Conservation (phyloP, 1,140 invertebrate species). For the Lineus longissimus region DNA sequence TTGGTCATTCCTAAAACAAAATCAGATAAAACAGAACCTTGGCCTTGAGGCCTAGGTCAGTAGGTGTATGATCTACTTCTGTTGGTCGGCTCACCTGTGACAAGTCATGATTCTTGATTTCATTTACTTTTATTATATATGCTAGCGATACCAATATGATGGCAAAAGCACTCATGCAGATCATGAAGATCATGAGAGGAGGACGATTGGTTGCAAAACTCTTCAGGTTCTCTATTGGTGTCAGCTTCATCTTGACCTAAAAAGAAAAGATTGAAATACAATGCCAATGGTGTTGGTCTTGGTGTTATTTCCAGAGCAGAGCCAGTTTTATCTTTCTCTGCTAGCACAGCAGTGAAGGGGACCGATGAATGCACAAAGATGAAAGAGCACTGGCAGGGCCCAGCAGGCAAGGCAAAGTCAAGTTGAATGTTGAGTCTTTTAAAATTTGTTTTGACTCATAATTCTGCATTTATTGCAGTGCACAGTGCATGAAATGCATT, state of each 20-base stretch:
- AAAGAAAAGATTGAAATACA: conserved; percentile 21
- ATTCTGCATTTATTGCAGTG: no score
- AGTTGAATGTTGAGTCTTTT: no score
- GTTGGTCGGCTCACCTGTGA: conserved; percentile 49
- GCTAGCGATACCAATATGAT: conserved; percentile 48
- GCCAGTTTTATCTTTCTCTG: no score
- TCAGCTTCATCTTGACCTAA: conserved; percentile 14
- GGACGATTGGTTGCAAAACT: conserved; percentile 47
- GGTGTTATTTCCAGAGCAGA: not conserved
- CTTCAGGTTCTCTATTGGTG: conserved; percentile 41
- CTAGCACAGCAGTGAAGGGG: no score
- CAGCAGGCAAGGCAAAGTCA: no score
- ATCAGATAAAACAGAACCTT: no score
- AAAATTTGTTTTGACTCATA: no score
- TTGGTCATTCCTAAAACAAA: no score
- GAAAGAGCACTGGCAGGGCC: not conserved
- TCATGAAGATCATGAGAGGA: conserved; percentile 52
- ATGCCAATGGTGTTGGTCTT: not conserved
- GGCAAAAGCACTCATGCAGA: conserved; percentile 51
- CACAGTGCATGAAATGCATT: not conserved
- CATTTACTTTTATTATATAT: conserved; percentile 47
- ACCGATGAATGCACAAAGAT: not conserved
- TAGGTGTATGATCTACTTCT: no score
- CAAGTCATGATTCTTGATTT: conserved; percentile 48
- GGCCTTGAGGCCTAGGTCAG: no score